Percentiles rank a stretch among this genome's conserved stretches.
These are phyloP conservation scores for Acrocephalus scirpaceus DNA, from an alignment of 2,797 vertebrate species.

Conservation along the genomic window DNA sequence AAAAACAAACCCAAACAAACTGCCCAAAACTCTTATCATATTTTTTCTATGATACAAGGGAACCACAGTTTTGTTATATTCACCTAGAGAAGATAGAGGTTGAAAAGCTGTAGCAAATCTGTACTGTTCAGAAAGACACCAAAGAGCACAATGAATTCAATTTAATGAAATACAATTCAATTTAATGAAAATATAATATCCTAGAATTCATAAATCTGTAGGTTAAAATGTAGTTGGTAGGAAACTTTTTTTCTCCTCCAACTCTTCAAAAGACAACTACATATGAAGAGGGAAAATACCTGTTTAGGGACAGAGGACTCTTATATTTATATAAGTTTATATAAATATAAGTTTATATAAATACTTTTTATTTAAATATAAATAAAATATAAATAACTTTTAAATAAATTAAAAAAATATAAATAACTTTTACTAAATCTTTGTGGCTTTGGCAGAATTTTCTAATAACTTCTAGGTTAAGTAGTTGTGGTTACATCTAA, in stretches of 20 bases:
- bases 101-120: not conserved
- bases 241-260: not conserved
- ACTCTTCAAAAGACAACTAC: not conserved
- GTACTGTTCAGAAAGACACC: not conserved
- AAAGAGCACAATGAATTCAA: not conserved
- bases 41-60: not conserved
- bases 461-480: not conserved
- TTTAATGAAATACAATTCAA: not conserved
- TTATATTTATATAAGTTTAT: not conserved
- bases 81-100: not conserved
- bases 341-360: no score
- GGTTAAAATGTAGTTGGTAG: not conserved
- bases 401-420: no score
- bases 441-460: not conserved
- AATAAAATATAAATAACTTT: no score
- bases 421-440: not conserved
- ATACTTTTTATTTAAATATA: no score
- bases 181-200: not conserved
- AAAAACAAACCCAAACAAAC: not conserved
- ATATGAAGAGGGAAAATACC: not conserved
- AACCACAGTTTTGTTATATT: not conserved
- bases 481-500: not conserved
- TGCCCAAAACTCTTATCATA: not conserved
- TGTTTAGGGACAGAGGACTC: not conserved
- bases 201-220: not conserved